These are phyloP conservation scores for Habropoda laboriosa DNA, from an alignment of 1,140 invertebrate species.

Conservation along the genomic window DNA sequence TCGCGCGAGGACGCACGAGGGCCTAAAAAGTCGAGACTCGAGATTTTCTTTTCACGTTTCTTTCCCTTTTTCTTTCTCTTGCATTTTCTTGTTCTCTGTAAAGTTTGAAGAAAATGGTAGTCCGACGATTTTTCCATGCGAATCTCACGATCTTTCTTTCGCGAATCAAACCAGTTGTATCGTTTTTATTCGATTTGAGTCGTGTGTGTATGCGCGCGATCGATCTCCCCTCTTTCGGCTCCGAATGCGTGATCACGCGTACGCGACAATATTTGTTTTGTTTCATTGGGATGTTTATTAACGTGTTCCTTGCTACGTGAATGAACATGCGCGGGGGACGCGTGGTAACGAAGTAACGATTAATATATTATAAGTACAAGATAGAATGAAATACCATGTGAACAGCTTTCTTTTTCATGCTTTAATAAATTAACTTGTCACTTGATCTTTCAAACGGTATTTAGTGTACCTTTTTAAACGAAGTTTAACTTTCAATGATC, in stretches of 20 bases:
- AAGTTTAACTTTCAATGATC: too few species aligned
- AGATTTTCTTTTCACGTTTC: neutral
- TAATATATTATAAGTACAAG: too few species aligned
- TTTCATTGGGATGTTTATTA: neutral
- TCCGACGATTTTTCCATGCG: neutral
- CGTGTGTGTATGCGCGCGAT: slow-evolving; percentile 11
- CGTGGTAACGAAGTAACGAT: too few species aligned
- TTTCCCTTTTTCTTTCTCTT: neutral
- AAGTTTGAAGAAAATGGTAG: neutral
- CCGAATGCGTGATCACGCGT: slow-evolving; percentile 16
- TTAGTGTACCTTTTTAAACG: too few species aligned
- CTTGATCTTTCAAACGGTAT: neutral
- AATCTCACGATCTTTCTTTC: neutral
- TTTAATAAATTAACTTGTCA: neutral
- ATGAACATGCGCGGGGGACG: too few species aligned
- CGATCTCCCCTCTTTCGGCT: slow-evolving; percentile 13
- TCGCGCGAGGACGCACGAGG: slow-evolving; percentile 63
- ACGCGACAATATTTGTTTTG: neutral
- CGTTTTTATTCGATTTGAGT: neutral
- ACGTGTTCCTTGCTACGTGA: slow-evolving; percentile 16
- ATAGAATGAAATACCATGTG: neutral
- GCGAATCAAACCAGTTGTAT: neutral
- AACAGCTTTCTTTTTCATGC: neutral
- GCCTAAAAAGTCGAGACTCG: slow-evolving; percentile 56
- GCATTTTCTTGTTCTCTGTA: neutral